These are phyloP conservation scores for Anodontia alba DNA, from an alignment of 2,888 invertebrate species.

Conservation along the genomic window DNA sequence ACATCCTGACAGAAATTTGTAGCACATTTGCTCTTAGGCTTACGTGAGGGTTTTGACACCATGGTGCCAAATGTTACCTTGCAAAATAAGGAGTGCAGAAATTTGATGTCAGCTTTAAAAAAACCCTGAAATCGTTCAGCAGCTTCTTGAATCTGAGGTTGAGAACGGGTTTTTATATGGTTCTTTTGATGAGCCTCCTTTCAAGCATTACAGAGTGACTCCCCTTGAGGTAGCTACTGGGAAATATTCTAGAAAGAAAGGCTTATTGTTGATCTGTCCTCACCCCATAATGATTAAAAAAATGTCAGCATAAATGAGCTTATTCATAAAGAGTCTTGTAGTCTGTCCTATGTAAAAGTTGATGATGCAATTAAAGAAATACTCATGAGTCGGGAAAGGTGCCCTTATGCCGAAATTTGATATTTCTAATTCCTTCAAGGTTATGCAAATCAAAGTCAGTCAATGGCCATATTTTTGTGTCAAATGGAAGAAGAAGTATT, in stretches of 20 bases:
- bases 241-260: constrained; percentile 53
- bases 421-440: constrained; percentile 5
- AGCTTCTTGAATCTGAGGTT: no score
- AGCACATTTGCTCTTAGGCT: background rate
- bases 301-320: constrained; percentile 50
- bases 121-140: no score
- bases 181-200: no score
- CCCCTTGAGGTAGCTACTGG: constrained; percentile 42
- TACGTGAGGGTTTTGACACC: background rate
- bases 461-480: background rate
- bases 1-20: background rate
- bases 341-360: constrained; percentile 45
- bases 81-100: constrained; percentile 5
- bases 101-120: constrained; percentile 36
- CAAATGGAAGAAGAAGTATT: constrained; percentile 41
- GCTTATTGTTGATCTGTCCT: constrained; percentile 55
- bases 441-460: constrained; percentile 31
- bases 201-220: no score
- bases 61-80: background rate
- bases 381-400: constrained; percentile 26
- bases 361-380: constrained; percentile 53
- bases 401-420: no score
- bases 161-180: no score
- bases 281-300: constrained; percentile 43
- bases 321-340: constrained; percentile 49